Evolutionary conservation across 1,140 invertebrate species (phyloP), one percentile per base, ranked within the genome.

Genomic region (Drosophila bipectinata): DNA sequence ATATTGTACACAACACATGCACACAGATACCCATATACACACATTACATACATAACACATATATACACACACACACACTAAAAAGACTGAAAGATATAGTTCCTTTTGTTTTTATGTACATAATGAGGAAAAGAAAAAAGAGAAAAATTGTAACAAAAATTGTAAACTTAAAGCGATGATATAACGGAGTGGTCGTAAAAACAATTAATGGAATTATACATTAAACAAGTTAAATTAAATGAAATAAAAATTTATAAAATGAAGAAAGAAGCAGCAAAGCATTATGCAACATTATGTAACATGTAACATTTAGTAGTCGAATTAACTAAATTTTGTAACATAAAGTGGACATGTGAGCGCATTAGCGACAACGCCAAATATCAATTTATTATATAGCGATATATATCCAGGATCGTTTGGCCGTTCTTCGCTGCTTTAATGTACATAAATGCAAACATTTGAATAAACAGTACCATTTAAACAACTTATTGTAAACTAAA

Each of bases 1-100:
- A 82, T 85, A 87, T 81, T 81, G 51, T 75, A 87, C 58, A 78
- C 45, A 60, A 57, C 61, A 60, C 60, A 61, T 47, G 48, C 52
- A 78, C 56, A 56, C 67, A 62, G 39, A 62, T 48, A 77, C 57
- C 39, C 62, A 53, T 21, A 72, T 28, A 48, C 39, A 53, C 49
- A 73, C 26, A 44, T 69, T 18, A 76, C 26, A 75, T 26, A 52
- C 48, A 56, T 41, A 21, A 48, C 24, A 72, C 32, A 55, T 15
- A 72, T 24, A 66, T 4, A 68, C 51, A 61, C 15, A 71, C 47
- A 79, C 66, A 85, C 82, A 91, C 91, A 91, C 89, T 85, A 75
- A 91, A 91, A 91, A 91, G 90, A 91, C 90, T 91, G 90, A 91
- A 91, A 91, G 80, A 91, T 91, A 91, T 91, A 91, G 90, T 91